Evolutionary conservation across 2,888 invertebrate species (phyloP), one percentile per base, ranked within the genome.

Genomic region (Augiades crinisus): DNA sequence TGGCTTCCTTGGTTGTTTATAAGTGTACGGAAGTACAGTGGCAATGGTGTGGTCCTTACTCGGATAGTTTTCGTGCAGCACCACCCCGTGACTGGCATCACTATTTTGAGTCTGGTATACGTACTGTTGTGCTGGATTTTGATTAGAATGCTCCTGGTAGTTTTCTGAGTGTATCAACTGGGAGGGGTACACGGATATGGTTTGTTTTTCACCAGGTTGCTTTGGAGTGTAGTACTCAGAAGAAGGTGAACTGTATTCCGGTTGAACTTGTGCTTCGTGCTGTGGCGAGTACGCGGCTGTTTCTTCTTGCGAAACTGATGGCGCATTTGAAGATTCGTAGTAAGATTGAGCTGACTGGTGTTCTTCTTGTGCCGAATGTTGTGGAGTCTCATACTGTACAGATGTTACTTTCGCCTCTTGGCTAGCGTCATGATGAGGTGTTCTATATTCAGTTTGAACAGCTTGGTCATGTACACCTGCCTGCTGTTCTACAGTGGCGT

Each of bases 31-130:
- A 38, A 83, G 68, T 30, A 91, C 91, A 37, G 92, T 85, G 0
- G 92, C 92, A 61, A 88, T 81, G 0, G 92, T 92, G 55, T 92
- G 92, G 38, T 88, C 86, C 55, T 90, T 84, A 58, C 87, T 90
- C 0, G 92, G 92, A 64, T 91, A 92, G 60, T 92, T 92, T 68
- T 92, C 92, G 13, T 88, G 79, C 1, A 91, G 81, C 1, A 83
- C 65, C 16, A 91, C 62, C 8, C 72, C 70, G 65, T 1, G 78
- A 62, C 19, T 72, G 68, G 44, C 67, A 21, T 59, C 74, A n/a
- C 64, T 61, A 21, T 58, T 63, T 60, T 77, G 75, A 33, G 74
- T 73, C 50, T 79, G 75, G 51, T 85, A 84, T 2, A 70, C 68
- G 57, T 87, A 82, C 17, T 64, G 70, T 57, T 81, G 80, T 21